These are phyloP conservation scores for Neodiprion virginianus DNA, from an alignment of 1,140 invertebrate genomes.

Conservation along the genomic window DNA sequence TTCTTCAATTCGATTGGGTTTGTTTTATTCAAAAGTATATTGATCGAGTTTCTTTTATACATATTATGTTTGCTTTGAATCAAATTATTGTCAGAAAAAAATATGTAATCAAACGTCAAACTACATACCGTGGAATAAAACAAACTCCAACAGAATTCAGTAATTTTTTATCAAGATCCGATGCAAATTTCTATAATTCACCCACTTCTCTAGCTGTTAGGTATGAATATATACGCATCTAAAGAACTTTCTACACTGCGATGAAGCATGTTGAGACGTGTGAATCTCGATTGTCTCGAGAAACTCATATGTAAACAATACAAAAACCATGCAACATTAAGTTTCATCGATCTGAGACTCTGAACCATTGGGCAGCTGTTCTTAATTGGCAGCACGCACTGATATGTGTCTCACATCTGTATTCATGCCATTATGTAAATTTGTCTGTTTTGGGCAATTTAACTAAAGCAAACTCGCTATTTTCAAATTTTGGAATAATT, in stretches of 20 bases:
- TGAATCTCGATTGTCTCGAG: constrained; percentile 25
- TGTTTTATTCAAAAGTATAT: no score
- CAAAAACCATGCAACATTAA: constrained; percentile 44
- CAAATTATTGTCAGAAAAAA: no score
- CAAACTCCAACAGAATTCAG: background rate
- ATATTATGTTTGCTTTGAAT: no score
- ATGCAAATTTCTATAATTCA: no score
- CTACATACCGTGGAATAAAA: background rate
- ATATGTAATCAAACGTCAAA: background rate
- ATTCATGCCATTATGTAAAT: constrained; percentile 15
- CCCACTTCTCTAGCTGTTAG: no score
- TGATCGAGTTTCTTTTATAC: no score
- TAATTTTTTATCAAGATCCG: no score
- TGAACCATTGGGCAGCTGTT: constrained; percentile 45
- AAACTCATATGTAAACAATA: constrained; percentile 30
- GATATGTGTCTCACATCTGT: constrained; percentile 41
- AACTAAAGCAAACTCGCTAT: background rate
- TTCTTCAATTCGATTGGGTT: no score
- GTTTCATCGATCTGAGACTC: constrained; percentile 30
- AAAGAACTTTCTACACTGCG: no score
- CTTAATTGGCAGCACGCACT: constrained; percentile 39
- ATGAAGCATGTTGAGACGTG: constrained; percentile 35
- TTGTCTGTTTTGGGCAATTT: constrained; percentile 13
- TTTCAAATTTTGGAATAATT: no score
- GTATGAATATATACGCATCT: no score